phyloP scores from a whole-genome alignment of 2,888 invertebrate genomes.

The Brenthis daphne region DNA sequence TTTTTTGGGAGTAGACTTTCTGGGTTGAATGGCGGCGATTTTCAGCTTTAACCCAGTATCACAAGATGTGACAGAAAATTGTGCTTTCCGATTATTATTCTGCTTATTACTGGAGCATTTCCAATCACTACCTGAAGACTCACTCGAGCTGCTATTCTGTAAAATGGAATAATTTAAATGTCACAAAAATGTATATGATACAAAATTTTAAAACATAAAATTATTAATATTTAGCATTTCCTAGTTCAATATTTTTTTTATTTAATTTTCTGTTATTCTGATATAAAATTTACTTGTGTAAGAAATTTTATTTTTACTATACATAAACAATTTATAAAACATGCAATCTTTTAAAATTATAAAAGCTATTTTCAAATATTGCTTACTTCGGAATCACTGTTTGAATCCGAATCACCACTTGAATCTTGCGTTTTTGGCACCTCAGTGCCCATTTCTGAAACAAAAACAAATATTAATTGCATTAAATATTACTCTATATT shows the following conservation, averaged over 20 bases:
- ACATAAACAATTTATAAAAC: too few relatives aligned
- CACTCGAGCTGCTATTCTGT: conserved; percentile 72
- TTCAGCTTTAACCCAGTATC: conserved; percentile 84
- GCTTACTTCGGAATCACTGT: conserved; percentile 81
- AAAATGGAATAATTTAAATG: conserved; percentile 42
- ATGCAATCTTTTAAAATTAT: too few relatives aligned
- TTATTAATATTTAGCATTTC: too few relatives aligned
- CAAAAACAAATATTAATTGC: conserved; percentile 25
- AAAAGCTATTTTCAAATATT: conserved; percentile 27
- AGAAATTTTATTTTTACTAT: too few relatives aligned
- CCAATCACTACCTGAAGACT: conserved; percentile 73
- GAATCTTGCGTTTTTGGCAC: conserved; percentile 78
- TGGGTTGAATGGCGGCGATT: conserved; percentile 83
- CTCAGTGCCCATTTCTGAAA: conserved; percentile 81
- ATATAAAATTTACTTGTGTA: too few relatives aligned
- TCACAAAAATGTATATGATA: not conserved
- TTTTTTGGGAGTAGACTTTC: conserved; percentile 65
- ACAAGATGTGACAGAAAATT: conserved; percentile 84
- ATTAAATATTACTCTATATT: not conserved
- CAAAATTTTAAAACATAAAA: not conserved
- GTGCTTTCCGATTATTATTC: conserved; percentile 64
- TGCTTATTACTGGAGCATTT: conserved; percentile 67
- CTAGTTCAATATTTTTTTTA: too few relatives aligned
- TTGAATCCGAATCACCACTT: conserved; percentile 82
- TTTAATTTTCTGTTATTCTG: too few relatives aligned